Evolutionary conservation across 2,113 vertebrate genomes (phyloP).

Genomic region (Acanthochromis polyacanthus): DNA sequence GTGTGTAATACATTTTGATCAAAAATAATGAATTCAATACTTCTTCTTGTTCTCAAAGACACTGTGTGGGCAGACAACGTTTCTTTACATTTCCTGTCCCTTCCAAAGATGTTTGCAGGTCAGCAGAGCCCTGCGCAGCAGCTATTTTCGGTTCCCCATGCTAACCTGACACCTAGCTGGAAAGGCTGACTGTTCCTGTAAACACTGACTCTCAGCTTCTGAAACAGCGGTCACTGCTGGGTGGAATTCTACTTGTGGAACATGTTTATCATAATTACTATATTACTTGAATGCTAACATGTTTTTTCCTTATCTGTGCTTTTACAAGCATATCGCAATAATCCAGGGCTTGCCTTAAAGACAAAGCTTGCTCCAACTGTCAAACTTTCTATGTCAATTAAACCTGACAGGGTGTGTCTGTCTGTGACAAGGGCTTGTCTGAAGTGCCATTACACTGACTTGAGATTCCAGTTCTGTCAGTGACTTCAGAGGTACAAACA

Average conservation of each 20-base stretch:
- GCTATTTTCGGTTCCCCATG: constrained; percentile 65
- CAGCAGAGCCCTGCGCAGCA: constrained; percentile 45
- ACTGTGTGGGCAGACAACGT: too few relatives aligned
- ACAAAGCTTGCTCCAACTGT: constrained; percentile 2
- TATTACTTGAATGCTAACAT: neutral
- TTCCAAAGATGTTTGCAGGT: constrained; percentile 38
- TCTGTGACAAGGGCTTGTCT: neutral
- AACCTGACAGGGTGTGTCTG: constrained; percentile 49
- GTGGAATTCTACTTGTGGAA: neutral
- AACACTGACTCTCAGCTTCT: constrained; percentile 51
- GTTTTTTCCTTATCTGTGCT: neutral
- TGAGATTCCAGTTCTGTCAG: constrained; percentile 36
- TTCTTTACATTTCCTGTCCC: too few relatives aligned
- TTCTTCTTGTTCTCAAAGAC: neutral
- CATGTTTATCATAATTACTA: too few relatives aligned
- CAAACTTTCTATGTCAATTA: neutral
- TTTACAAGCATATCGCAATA: neutral
- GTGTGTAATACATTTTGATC: neutral
- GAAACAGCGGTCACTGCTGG: constrained; percentile 42
- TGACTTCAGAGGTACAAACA: neutral
- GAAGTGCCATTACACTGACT: neutral
- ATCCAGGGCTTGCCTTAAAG: neutral
- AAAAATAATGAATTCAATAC: neutral
- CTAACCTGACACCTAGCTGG: constrained; percentile 72
- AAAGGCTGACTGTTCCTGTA: constrained; percentile 41